Evolutionary conservation across 2,797 vertebrate genomes (phyloP), one percentile per base, ranked within the genome.

Genomic region (Aeoliscus strigatus): DNA sequence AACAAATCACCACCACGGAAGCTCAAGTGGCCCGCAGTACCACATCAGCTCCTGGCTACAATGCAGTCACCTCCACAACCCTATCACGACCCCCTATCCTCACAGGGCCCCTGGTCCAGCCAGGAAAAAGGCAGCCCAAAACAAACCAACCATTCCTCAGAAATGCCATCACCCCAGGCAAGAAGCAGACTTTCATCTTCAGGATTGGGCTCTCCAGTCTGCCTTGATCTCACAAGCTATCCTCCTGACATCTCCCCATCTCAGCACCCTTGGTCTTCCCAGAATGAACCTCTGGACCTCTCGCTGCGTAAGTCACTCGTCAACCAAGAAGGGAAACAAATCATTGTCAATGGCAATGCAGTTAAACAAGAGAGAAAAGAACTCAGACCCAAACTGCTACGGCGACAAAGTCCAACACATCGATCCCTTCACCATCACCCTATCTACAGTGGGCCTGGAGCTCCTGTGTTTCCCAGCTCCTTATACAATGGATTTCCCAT

Each of bases 231-330:
- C 52, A 73, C 73, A 26, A 14, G 40, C 39, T 64, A 57, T 17
- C 69, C 71, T 4, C 68, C 70, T 11, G 70, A 79, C 25, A 69
- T 73, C 14, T 41, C 66, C 13, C 51, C 78, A 0, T 53, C 81
- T 11, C 66, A 68, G 4, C 73, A 60, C 14, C 50, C 46, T 13
- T 78, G 73, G 66, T 75, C 59, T 1, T 54, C 62, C 14, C 89
- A 91, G 50, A 84, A 37, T 0, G 82, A 91, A 57, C 90, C 90
- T 2, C 66, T 91, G 46, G 89, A 90, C 54, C 83, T 87, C n/a
- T 90, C 88, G n/a, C 28, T 91, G 37, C 89, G 88, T 5, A 89
- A 86, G 51, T 58, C 44, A 14, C 60, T 46, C 11, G 38, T 42
- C n/a, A 44, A 56, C 37, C 61, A 60, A 11, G 61, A 56, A 8